These are phyloP conservation scores for Cantharis flavilabris DNA, from an alignment of 2,888 invertebrate genomes.

Conservation along the genomic window DNA sequence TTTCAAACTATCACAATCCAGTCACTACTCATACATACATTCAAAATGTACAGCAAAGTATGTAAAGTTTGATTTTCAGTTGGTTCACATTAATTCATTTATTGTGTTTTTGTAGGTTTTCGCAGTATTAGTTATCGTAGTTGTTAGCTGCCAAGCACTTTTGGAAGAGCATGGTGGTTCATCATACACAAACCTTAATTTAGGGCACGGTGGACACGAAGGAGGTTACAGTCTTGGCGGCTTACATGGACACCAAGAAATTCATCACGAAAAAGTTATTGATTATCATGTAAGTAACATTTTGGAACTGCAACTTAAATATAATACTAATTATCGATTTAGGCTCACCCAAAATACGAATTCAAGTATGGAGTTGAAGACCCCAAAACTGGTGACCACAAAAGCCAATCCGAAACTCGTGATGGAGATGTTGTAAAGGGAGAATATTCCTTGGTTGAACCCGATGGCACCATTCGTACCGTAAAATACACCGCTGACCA, in stretches of 20 bases:
- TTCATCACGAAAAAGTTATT: not conserved
- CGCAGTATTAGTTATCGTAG: not conserved
- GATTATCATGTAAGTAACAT: not conserved
- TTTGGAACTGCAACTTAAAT: not conserved
- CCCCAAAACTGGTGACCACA: constrained; percentile 63
- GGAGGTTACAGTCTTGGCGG: not conserved
- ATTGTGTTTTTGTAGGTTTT: not conserved
- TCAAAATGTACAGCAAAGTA: constrained; percentile 18
- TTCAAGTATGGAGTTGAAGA: constrained; percentile 63
- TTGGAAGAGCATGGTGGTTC: not conserved
- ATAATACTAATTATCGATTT: not conserved
- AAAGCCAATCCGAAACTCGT: constrained; percentile 62
- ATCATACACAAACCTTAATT: not conserved
- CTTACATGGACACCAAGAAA: not conserved
- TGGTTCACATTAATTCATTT: not conserved
- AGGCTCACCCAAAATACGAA: constrained; percentile 61
- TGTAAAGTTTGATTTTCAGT: not conserved
- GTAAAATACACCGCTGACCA: constrained; percentile 47
- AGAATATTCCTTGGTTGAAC: constrained; percentile 43
- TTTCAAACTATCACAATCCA: not conserved
- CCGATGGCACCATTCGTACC: constrained; percentile 45
- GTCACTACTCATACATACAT: not conserved
- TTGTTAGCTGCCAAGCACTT: not conserved
- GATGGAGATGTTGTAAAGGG: constrained; percentile 62
- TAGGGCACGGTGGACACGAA: not conserved